Base-by-base conservation (phyloP, 1,140 invertebrate species). In the Cotesia vestalis region DNA sequence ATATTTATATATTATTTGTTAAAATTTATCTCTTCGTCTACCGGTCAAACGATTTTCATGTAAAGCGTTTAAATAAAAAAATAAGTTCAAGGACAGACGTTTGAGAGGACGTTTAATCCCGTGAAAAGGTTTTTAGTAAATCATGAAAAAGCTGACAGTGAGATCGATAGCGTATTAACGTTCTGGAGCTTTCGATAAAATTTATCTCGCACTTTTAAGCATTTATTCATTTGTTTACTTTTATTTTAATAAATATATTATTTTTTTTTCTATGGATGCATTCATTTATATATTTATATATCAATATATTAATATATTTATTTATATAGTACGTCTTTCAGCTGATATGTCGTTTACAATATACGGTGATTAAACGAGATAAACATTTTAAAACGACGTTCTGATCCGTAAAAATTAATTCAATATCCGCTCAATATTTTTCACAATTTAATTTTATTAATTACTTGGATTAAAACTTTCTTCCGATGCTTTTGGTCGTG, bases 401-500 rank as follows among this genome's bases (percentile, higher is more conserved):
- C 36, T 38, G 11, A 14, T 63, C 61, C 12, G 35, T 40, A 57
- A 6, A 57, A 51, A 51, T 17, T n/a, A 14, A 55, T 12, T 14
- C 1, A 46, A 46, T 46, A 55, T 55, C 53, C 53, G 53, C 53
- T 55, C n/a, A 55, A 55, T n/a, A 55, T 4, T 17, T 55, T 14
- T 59, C 20, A 20, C 17, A 55, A 5, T 55, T 14, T 55, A 6
- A 12, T 55, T 55, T 59, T 59, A 59, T 59, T 59, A 6, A 27
- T 59, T 59, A 20, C 27, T 59, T 27, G 20, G 57, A 20, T 59
- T 8, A 59, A 38, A 35, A 60, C 60, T 62, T 62, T 62, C 60
- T 62, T 62, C 40, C 62, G 62, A 64, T 64, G 62, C 62, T 36
- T 67, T 67, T 67, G 52, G 66, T 67, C 66, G 35, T 57, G 64